A percentile compares a stretch with the other conserved stretches of the same genome.
Evolutionary conservation across 2,797 vertebrate species (phyloP).

Genomic region (Eupleurogrammus muticus): DNA sequence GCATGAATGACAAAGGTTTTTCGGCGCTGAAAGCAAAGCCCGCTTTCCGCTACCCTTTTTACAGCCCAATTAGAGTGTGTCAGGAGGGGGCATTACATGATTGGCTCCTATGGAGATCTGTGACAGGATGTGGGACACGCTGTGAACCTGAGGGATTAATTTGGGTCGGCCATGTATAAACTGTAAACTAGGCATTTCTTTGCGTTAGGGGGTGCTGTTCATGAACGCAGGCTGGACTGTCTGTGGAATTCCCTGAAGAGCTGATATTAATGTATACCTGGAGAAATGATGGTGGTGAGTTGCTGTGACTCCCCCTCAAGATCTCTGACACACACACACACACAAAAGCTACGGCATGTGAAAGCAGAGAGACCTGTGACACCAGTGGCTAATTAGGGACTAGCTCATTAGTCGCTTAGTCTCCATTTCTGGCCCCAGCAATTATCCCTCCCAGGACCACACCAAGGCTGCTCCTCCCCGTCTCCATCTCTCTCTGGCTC

Average conservation of each 20-base stretch:
- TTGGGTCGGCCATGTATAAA: background rate
- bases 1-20: background rate
- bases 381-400: conserved; percentile 80
- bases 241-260: conserved; percentile 12
- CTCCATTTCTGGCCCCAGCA: conserved; percentile 69
- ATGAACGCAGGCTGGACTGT: conserved; percentile 7
- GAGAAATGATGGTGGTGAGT: conserved; percentile 23
- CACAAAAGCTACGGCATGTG: conserved; percentile 37
- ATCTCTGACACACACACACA: conserved; percentile 7
- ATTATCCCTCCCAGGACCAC: conserved; percentile 70
- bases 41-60: background rate
- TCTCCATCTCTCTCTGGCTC: conserved; percentile 27
- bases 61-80: conserved; percentile 3
- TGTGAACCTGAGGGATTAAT: too few relatives aligned
- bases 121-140: background rate
- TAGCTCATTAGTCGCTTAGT: conserved; percentile 77
- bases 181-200: conserved; percentile 1
- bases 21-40: background rate
- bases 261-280: conserved; percentile 29
- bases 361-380: conserved; percentile 69
- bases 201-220: conserved; percentile 5
- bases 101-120: conserved; percentile 2
- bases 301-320: conserved; percentile 15
- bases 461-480: conserved; percentile 54
- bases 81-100: conserved; percentile 1